Evolutionary conservation across 2,797 vertebrate species (phyloP), one percentile per base, ranked within the genome.

Genomic region (Molossus molossus): DNA sequence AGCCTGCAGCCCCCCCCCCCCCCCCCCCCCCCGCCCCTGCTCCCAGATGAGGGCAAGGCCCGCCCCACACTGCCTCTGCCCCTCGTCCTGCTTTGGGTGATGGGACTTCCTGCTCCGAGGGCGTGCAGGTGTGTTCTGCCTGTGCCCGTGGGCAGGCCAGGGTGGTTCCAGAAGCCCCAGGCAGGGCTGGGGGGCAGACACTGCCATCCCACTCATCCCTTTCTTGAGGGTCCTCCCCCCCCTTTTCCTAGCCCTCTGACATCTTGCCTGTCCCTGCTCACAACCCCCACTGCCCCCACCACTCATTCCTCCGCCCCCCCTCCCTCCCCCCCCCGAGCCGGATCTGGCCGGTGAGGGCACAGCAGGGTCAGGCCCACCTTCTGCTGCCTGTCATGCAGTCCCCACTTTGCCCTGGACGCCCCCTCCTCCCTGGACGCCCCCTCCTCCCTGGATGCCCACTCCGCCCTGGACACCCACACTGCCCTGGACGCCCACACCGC

Each of bases 81-180:
- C 25, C 65, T 60, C 2, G 0, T 13, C 45, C 62, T 12, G 17
- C 55, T 15, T 79, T 1, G 0, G 25, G 55, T 7, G 9, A 6
- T 3, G 10, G 40, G 60, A 18, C 48, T 12, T 62, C 72, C 72
- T 57, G 53, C 25, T 29, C 11, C 12, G 23, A 40, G 4, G 53
- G 60, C 0, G 0, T 0, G 48, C 40, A 0, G 6, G 33, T 8
- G 3, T 4, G 25, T 11, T 25, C 72, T 13, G 5, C 20, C 21
- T 11, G 5, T 23, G 3, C 14, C 45, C 2, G 3, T 15, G 33
- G 11, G 33, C 45, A 1, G 11, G 4, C 62, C 50, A 53, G 40
- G 23, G 11, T 2, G 2, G 25, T 4, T 53, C 82, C 2, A 0
- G 9, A 33, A 21, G 5, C 40, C n/a, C 55, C 25, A 14, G 79